A percentile compares a stretch with the other conserved stretches of the same genome.
phyloP scores from a whole-genome alignment of 2,888 invertebrate species.

The Drosophila neonasuta region DNA sequence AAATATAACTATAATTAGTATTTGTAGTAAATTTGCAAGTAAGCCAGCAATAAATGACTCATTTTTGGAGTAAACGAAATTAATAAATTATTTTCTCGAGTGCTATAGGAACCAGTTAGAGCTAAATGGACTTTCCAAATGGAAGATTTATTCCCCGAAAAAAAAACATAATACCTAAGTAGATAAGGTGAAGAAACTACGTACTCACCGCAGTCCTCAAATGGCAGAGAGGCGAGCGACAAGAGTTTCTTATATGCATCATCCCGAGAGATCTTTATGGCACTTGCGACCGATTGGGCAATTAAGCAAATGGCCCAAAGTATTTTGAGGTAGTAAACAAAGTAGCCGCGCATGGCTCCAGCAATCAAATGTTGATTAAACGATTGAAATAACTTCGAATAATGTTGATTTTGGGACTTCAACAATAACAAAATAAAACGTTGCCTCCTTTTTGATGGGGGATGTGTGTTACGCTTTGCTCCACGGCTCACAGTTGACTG shows the following conservation, averaged over 20 bases:
- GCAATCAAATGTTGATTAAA: conserved; percentile 40
- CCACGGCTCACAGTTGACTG: conserved; percentile 56
- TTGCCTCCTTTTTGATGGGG: not conserved
- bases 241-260: conserved; percentile 51
- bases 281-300: conserved; percentile 26
- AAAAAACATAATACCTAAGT: not conserved
- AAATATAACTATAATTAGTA: not conserved
- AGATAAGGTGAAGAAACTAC: conserved; percentile 13
- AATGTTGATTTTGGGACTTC: conserved; percentile 16
- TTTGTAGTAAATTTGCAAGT: not conserved
- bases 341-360: conserved; percentile 54
- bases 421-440: conserved; percentile 44
- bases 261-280: conserved; percentile 25
- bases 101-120: not conserved
- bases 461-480: conserved; percentile 53
- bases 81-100: not conserved
- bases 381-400: conserved; percentile 54
- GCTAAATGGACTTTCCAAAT: not conserved
- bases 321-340: conserved; percentile 65
- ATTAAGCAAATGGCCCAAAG: conserved; percentile 46
- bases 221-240: conserved; percentile 63
- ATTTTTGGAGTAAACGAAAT: not conserved
- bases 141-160: conserved; percentile 4
- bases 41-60: not conserved
- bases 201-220: conserved; percentile 79